phyloP scores from a whole-genome alignment of 2,888 invertebrate species.

The Idaea straminata region DNA sequence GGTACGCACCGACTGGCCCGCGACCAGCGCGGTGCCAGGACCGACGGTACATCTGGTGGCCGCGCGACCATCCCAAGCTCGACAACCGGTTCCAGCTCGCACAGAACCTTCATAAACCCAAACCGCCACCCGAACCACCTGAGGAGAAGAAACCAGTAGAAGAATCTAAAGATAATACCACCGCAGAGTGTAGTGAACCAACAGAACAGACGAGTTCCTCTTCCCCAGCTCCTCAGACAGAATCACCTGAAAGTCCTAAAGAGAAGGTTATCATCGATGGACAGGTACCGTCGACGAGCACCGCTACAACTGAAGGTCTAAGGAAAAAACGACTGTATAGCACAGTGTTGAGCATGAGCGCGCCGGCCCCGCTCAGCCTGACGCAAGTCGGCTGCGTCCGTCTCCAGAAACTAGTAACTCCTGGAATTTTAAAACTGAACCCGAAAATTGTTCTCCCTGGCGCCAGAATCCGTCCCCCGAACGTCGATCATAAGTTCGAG shows the following conservation, averaged over 20 bases:
- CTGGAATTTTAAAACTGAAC: constrained; percentile 66
- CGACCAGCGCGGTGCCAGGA: constrained; percentile 59
- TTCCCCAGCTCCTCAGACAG: constrained; percentile 30
- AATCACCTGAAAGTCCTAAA: constrained; percentile 39
- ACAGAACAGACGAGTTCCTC: constrained; percentile 25
- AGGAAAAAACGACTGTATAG: constrained; percentile 76
- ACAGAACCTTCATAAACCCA: constrained; percentile 33
- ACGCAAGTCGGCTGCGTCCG: constrained; percentile 54
- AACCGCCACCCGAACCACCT: constrained; percentile 24
- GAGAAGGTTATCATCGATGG: constrained; percentile 48
- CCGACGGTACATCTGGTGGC: constrained; percentile 64
- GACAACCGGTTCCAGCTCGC: constrained; percentile 51
- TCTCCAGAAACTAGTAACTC: constrained; percentile 60
- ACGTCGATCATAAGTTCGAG: constrained; percentile 70
- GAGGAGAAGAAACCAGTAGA: constrained; percentile 21
- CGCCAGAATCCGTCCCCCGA: constrained; percentile 53
- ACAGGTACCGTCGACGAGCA: constrained; percentile 59
- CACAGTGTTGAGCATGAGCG: constrained; percentile 74
- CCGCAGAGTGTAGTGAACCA: constrained; percentile 21
- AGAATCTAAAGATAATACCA: constrained; percentile 34
- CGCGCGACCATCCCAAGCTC: constrained; percentile 54
- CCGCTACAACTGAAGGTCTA: constrained; percentile 53
- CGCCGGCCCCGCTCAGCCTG: constrained; percentile 56
- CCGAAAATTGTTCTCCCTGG: constrained; percentile 63
- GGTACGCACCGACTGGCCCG: constrained; percentile 66